Percentiles rank a stretch among this genome's conserved stretches.
phyloP scores from a whole-genome alignment of 1,140 invertebrate species.

The Nilaparvata lugens region DNA sequence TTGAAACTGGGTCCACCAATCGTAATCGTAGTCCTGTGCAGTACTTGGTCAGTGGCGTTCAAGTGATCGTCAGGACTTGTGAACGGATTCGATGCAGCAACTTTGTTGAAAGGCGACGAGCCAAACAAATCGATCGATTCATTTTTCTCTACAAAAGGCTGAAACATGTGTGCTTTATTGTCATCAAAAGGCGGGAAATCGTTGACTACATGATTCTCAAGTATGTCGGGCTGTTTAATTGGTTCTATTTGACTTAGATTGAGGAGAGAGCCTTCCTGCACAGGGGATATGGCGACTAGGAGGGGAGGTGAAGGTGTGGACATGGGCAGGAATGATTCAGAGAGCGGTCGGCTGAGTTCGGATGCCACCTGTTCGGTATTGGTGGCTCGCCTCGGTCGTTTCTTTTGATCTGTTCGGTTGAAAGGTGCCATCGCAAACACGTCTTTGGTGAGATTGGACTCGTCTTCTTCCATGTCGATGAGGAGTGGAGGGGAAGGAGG shows the following conservation, averaged over 20 bases:
- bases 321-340: slow-evolving; percentile 21
- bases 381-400: slow-evolving; percentile 19
- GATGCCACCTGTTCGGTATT: slow-evolving; percentile 10
- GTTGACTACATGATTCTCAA: background rate
- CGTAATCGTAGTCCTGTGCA: slow-evolving; percentile 12
- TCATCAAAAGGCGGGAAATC: background rate
- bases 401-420: slow-evolving; percentile 40
- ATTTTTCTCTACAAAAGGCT: slow-evolving; percentile 1
- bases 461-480: slow-evolving; percentile 29
- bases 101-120: slow-evolving; percentile 40
- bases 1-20: slow-evolving; percentile 17
- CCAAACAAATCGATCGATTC: slow-evolving; percentile 40
- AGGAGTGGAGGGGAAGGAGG: slow-evolving; percentile 33
- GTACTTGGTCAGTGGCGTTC: slow-evolving; percentile 4
- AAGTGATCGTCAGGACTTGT: slow-evolving; percentile 3
- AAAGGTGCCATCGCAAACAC: slow-evolving; percentile 70
- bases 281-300: slow-evolving; percentile 18
- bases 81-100: slow-evolving; percentile 14
- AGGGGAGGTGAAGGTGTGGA: slow-evolving; percentile 13
- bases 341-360: slow-evolving; percentile 27
- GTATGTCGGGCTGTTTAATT: background rate
- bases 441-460: slow-evolving; percentile 37
- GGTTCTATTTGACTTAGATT: slow-evolving; percentile 12
- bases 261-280: slow-evolving; percentile 17
- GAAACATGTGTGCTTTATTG: background rate